phyloP scores from a whole-genome alignment of 2,797 vertebrate genomes.

The Vipera ursinii region DNA sequence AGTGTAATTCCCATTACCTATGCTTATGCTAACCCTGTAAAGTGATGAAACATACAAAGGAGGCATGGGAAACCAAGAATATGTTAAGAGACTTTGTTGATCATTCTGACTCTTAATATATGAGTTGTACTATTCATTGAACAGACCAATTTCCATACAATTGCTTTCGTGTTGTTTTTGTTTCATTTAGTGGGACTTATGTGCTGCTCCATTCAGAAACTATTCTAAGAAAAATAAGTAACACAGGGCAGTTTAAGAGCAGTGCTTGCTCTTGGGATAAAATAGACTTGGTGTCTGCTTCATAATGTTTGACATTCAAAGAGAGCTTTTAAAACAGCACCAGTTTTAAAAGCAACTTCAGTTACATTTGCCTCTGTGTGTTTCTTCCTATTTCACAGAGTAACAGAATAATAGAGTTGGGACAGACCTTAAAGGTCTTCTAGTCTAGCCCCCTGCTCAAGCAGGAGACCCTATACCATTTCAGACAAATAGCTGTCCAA shows the following conservation, averaged over 20 bases:
- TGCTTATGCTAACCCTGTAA: background rate
- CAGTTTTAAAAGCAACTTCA: slow-evolving; percentile 25
- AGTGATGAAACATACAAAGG: background rate
- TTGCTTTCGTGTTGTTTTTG: background rate
- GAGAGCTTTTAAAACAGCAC: slow-evolving; percentile 60
- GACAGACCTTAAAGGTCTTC: no score
- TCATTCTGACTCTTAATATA: background rate
- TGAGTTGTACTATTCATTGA: background rate
- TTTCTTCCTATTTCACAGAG: no score
- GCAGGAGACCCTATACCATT: no score
- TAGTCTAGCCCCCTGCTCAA: no score
- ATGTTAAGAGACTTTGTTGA: background rate
- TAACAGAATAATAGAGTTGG: no score
- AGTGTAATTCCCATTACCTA: background rate
- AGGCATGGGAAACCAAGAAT: background rate
- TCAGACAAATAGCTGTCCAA: no score
- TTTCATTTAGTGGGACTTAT: background rate
- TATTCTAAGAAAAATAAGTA: background rate
- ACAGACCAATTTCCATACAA: background rate
- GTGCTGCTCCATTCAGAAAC: background rate
- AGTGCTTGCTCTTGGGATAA: slow-evolving; percentile 66
- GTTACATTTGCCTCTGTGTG: background rate
- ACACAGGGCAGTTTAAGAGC: slow-evolving; percentile 63
- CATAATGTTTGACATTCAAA: slow-evolving; percentile 68
- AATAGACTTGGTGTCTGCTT: slow-evolving; percentile 68